phyloP scores from a whole-genome alignment of 2,797 vertebrate species.

The Agapornis canus region DNA sequence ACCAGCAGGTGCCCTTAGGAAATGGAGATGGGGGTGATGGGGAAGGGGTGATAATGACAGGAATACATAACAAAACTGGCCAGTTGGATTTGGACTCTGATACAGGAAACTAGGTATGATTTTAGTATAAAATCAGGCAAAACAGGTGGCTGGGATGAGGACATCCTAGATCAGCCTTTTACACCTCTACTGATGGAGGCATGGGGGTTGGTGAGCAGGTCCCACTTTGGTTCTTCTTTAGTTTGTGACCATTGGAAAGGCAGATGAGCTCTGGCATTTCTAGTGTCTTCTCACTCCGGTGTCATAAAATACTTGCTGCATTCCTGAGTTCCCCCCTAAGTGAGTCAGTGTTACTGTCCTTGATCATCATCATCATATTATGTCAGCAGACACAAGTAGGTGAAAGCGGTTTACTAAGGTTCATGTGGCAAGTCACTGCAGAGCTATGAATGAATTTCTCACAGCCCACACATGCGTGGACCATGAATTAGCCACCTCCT shows the following conservation, averaged over 20 bases:
- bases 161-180: background rate
- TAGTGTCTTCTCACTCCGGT: background rate
- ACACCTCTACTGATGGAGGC: background rate
- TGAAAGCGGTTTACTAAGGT: background rate
- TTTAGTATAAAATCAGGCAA: background rate
- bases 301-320: background rate
- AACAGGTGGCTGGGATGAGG: background rate
- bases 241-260: background rate
- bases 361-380: background rate
- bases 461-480: background rate
- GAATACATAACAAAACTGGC: background rate
- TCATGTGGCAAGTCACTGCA: background rate
- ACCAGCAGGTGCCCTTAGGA: background rate
- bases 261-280: background rate
- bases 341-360: background rate
- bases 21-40: background rate
- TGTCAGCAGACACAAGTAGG: background rate
- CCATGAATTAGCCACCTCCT: background rate
- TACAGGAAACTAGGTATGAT: background rate
- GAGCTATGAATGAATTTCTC: background rate
- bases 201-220: background rate
- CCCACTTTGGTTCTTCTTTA: background rate
- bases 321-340: background rate
- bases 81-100: background rate
- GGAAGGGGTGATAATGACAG: background rate